Evolutionary conservation across 2,113 vertebrate species (phyloP).

Genomic region (Bubo scandiacus): DNA sequence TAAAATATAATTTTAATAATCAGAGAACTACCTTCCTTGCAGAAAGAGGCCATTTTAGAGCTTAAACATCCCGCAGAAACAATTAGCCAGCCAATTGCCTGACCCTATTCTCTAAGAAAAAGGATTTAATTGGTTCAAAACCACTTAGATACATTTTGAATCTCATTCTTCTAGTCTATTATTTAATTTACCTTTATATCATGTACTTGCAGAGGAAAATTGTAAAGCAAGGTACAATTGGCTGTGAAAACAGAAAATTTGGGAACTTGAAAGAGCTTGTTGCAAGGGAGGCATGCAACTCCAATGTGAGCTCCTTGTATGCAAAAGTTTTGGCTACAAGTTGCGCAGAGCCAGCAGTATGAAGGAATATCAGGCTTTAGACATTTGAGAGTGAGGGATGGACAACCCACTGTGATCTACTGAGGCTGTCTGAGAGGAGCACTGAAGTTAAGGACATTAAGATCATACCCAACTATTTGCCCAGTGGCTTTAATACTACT

Average conservation of each 20-base stretch:
- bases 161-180: not conserved
- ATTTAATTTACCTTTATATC: not conserved
- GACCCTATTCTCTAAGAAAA: not conserved
- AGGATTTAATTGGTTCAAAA: not conserved
- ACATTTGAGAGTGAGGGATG: not conserved
- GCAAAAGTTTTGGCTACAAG: not conserved
- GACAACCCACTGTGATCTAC: not conserved
- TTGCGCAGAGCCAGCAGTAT: not conserved
- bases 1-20: not conserved
- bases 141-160: not conserved
- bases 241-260: not conserved
- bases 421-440: not conserved
- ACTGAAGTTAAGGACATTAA: not conserved
- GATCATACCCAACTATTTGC: not conserved
- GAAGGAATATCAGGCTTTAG: not conserved
- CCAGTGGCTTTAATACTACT: not conserved
- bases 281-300: not conserved
- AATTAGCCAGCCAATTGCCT: not conserved
- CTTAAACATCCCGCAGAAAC: not conserved
- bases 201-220: not conserved
- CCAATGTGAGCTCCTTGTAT: not conserved
- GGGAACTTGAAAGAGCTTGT: not conserved
- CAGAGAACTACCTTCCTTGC: not conserved
- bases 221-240: not conserved
- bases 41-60: not conserved